These are phyloP conservation scores for Hybos culiciformis DNA, from an alignment of 2,888 invertebrate species.

Conservation along the genomic window DNA sequence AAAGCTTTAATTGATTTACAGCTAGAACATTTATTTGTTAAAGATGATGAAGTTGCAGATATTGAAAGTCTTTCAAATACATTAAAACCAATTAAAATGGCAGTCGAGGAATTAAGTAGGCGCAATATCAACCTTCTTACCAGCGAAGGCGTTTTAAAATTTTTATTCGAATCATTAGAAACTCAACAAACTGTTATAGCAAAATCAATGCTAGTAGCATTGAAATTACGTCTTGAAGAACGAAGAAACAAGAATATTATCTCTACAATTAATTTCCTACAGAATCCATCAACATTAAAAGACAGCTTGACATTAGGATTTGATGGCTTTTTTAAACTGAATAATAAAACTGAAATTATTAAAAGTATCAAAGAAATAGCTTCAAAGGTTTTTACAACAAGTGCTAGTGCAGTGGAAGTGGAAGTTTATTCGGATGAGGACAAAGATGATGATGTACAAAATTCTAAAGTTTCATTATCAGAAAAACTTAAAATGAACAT, in stretches of 20 bases:
- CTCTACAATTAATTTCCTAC: neutral
- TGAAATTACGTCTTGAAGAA: neutral
- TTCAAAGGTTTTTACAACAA: neutral
- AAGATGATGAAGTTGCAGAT: too few relatives aligned
- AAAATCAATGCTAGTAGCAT: neutral
- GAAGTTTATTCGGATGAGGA: neutral
- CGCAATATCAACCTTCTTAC: constrained; percentile 1
- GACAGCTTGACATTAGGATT: neutral
- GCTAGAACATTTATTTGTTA: too few relatives aligned
- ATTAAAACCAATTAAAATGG: neutral
- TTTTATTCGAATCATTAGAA: constrained; percentile 1
- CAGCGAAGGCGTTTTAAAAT: constrained; percentile 2
- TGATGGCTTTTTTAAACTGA: neutral
- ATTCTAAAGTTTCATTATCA: neutral
- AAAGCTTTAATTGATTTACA: too few relatives aligned
- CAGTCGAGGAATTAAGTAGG: neutral
- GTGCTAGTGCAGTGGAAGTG: neutral
- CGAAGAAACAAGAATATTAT: neutral
- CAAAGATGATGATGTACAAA: neutral
- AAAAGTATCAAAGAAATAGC: neutral
- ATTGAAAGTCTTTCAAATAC: neutral
- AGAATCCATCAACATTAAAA: neutral
- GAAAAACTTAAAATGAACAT: neutral
- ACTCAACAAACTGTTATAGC: neutral
- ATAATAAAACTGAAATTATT: neutral